Evolutionary conservation across 2,113 vertebrate species (phyloP), one percentile per base, ranked within the genome.

Genomic region (Dromaius novaehollandiae): DNA sequence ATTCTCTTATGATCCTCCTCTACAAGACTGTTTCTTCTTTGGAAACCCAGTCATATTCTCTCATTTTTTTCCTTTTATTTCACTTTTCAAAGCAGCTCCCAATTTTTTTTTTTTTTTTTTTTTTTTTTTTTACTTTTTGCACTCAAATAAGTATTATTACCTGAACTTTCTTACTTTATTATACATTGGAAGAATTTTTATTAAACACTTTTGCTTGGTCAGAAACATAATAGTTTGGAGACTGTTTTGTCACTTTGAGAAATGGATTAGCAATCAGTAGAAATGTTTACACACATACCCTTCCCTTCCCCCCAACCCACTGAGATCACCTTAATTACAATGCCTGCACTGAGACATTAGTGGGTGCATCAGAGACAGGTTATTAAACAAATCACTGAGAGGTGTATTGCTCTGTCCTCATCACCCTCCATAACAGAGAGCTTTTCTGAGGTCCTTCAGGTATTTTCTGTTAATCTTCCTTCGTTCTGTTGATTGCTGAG

Each of bases 1-100:
- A 88, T 95, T 84, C 40, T 95, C 51, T 86, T 66, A 48, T 25
- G 28, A 74, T 95, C 24, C 76, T 94, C 25, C 28, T 88, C 38
- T 55, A 0, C 64, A 18, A n/a, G 6, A 48, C 55, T 88, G 81
- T 90, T 17, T 92, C 92, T 97, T 91, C 26, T 64, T 87, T 76
- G 56, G 90, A 96, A 94, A 30, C 34, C 40, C 25, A 46, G 13
- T 83, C 58, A 75, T 1, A 1, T 84, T 91, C 16, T 75, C 40
- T 82, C 36, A 8, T 82, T 21, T 58, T 22, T 17, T 40, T 74
- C 5, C 76, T 66, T 85, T 5, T 60, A 79, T 71, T 69, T 24
- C 10, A 32, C 34, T 60, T 13, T 90, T 91, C 30, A 79, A 26
- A 92, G 58, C 5, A 5, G 46, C 83, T 74, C 74, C 30, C 13